These are phyloP conservation scores for Phoeniculus purpureus DNA, from an alignment of 2,797 vertebrate genomes.

Conservation along the genomic window DNA sequence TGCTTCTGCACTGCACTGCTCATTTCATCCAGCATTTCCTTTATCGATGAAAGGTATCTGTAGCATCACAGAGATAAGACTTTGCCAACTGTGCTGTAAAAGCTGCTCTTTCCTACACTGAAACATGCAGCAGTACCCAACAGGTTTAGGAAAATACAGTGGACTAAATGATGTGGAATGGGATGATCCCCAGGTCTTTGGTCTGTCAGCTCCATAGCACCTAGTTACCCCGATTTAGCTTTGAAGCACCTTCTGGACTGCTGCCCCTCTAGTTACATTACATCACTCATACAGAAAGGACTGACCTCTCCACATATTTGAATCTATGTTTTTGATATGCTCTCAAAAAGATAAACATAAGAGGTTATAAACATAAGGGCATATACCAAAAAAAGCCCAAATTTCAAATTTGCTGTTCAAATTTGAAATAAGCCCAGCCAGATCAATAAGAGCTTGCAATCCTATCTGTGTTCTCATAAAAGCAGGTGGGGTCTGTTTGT, in stretches of 20 bases:
- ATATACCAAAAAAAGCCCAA: not conserved
- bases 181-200: not conserved
- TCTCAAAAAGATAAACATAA: not conserved
- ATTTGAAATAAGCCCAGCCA: not conserved
- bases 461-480: not conserved
- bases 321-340: not conserved
- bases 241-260: not conserved
- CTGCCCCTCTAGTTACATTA: not conserved
- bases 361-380: not conserved
- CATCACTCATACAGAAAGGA: not conserved
- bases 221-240: not conserved
- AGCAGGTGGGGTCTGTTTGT: not conserved
- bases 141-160: not conserved
- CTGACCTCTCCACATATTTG: not conserved
- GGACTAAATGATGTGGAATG: not conserved
- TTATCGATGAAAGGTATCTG: not conserved
- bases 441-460: not conserved
- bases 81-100: not conserved
- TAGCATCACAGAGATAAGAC: not conserved
- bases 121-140: not conserved
- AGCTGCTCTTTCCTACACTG: slow-evolving; percentile 16
- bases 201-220: not conserved
- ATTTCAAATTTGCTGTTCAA: not conserved
- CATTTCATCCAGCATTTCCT: not conserved
- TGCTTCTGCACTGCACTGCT: not conserved